Evolutionary conservation across 2,113 vertebrate species (phyloP).

Genomic region (Antechinus stuartii): DNA sequence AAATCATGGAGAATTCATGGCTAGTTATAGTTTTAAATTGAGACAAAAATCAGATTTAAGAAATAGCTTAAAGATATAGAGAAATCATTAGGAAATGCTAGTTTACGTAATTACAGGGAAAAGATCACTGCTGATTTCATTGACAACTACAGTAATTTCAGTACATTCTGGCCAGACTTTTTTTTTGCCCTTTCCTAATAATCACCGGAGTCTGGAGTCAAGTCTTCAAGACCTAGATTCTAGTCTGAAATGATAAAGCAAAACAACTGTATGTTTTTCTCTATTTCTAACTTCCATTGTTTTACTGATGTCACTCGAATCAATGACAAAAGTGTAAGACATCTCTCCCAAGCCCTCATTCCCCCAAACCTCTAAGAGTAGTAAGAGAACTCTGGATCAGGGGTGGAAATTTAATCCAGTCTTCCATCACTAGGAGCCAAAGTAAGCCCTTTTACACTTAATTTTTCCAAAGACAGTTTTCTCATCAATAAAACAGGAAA

Average conservation of each 20-base stretch:
- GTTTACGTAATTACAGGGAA: neutral
- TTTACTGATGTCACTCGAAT: neutral
- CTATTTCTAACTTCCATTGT: neutral
- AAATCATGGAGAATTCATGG: neutral
- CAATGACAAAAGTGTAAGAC: neutral
- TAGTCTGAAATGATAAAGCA: neutral
- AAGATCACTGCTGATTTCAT: neutral
- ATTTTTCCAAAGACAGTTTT: neutral
- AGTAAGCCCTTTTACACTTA: neutral
- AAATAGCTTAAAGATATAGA: neutral
- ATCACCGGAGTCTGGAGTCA: neutral
- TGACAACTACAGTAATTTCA: neutral
- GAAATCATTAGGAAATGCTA: neutral
- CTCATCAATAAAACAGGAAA: neutral
- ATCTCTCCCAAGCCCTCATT: neutral
- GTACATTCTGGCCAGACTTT: neutral
- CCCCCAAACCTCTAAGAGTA: neutral
- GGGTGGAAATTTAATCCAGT: neutral
- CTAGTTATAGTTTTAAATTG: neutral
- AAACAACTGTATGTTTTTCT: neutral
- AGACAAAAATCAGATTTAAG: neutral
- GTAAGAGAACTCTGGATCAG: neutral
- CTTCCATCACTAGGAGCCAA: neutral
- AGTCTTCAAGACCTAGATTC: neutral
- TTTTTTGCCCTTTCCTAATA: neutral